These are phyloP conservation scores for Volucella inflata DNA, from an alignment of 2,888 invertebrate species.

Conservation along the genomic window DNA sequence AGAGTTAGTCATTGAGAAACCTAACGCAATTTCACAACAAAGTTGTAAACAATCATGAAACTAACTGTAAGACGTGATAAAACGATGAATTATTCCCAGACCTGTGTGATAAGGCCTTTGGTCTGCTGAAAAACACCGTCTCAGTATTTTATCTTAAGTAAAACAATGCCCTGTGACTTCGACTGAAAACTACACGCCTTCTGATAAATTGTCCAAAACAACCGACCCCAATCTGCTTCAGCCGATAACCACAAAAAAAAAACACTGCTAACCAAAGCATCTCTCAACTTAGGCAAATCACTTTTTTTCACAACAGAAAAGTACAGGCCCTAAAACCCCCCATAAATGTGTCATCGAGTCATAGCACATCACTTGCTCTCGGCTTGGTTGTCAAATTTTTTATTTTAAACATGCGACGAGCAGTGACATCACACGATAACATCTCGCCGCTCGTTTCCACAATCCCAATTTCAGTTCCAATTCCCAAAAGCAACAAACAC, in stretches of 20 bases:
- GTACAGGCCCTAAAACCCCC: background rate
- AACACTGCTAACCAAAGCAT: background rate
- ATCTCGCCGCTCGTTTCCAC: background rate
- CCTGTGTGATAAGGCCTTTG: conserved; percentile 4
- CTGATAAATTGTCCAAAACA: conserved; percentile 20
- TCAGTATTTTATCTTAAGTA: conserved; percentile 5
- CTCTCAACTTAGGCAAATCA: background rate
- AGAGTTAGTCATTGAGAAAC: too few relatives aligned
- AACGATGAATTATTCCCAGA: background rate
- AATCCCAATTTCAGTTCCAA: background rate
- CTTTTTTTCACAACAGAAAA: background rate
- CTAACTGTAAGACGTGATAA: background rate
- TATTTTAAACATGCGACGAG: conserved; percentile 55
- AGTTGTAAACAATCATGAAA: background rate
- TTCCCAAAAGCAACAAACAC: conserved; percentile 13
- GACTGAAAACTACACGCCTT: conserved; percentile 9
- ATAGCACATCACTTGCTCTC: conserved; percentile 19
- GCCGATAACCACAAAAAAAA: background rate
- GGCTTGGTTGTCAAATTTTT: conserved; percentile 46
- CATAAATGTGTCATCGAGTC: conserved; percentile 60
- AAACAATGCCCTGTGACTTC: conserved; percentile 1
- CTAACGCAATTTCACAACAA: too few relatives aligned
- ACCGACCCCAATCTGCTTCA: background rate
- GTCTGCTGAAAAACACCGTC: conserved; percentile 17
- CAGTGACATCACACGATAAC: conserved; percentile 55